Conservation (phyloP, 2,797 vertebrate genomes). For the Tauraco hartlaubi region DNA sequence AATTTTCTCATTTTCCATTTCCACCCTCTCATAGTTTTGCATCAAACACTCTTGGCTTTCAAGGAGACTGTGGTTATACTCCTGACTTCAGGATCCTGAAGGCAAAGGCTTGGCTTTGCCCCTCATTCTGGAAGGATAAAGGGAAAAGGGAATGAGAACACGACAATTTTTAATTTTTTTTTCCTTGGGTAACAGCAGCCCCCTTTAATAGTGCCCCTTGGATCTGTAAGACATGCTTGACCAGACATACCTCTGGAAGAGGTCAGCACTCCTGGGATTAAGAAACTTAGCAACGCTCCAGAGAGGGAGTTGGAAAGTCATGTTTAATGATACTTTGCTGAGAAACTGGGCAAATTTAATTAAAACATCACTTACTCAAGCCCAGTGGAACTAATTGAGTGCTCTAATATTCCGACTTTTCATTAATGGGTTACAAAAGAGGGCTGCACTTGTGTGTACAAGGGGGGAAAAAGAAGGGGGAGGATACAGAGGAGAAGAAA, state of each 20-base stretch:
- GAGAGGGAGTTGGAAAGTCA: constrained; percentile 74
- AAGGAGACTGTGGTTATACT: not conserved
- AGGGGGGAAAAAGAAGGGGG: not conserved
- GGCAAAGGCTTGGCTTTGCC: not conserved
- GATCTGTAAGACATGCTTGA: constrained; percentile 72
- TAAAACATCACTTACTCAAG: constrained; percentile 79
- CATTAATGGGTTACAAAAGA: constrained; percentile 79
- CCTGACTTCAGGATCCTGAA: not conserved
- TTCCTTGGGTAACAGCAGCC: constrained; percentile 33
- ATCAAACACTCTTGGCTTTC: not conserved
- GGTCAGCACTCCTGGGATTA: constrained; percentile 76
- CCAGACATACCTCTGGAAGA: constrained; percentile 75
- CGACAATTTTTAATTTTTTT: not conserved
- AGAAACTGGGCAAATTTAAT: constrained; percentile 82
- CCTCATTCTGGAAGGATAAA: not conserved
- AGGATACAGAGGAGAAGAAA: constrained; percentile 7
- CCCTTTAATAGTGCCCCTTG: constrained; percentile 68
- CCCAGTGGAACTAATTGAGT: constrained; percentile 73
- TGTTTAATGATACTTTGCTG: constrained; percentile 79
- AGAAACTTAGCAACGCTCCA: constrained; percentile 75
- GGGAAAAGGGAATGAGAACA: constrained; percentile 18
- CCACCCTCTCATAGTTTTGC: not conserved
- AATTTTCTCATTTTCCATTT: not conserved
- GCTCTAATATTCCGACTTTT: constrained; percentile 76
- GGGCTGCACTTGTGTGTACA: constrained; percentile 56